Percentiles rank a stretch among this genome's conserved stretches.
phyloP scores from a whole-genome alignment of 2,113 vertebrate genomes.

The Willisornis vidua region DNA sequence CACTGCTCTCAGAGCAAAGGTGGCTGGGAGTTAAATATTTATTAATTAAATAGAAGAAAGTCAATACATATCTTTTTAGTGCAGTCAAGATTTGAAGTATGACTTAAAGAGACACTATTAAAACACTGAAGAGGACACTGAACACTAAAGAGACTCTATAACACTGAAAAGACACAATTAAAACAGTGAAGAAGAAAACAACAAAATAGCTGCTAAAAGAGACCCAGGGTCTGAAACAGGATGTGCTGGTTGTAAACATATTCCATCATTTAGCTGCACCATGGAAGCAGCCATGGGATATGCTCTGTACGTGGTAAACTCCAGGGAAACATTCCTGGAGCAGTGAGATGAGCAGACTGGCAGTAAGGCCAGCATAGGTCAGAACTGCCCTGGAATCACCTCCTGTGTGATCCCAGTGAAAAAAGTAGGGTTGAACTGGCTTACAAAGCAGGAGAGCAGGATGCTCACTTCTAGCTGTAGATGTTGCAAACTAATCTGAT shows the following conservation, averaged over 20 bases:
- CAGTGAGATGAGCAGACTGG: accelerated
- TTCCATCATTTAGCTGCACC: not conserved
- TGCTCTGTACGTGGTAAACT: not conserved
- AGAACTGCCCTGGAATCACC: not conserved
- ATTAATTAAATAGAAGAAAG: not conserved
- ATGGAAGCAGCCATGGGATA: not conserved
- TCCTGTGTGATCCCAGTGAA: not conserved
- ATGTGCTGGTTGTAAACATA: not conserved
- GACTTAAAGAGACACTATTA: not conserved
- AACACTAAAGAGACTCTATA: not conserved
- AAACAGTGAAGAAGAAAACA: not conserved
- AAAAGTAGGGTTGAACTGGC: not conserved
- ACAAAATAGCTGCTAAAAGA: not conserved
- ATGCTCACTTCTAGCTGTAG: not conserved
- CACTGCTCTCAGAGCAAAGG: not conserved
- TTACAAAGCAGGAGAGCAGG: not conserved
- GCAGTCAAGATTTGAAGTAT: not conserved
- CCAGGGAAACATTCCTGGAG: not conserved
- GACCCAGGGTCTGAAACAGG: not conserved
- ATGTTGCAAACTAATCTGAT: not conserved
- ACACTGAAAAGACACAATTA: not conserved
- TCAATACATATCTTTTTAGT: not conserved
- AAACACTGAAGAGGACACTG: not conserved
- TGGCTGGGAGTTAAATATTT: not conserved
- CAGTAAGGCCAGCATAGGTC: not conserved